Conservation (phyloP, 2,113 vertebrate species). For the Calypte anna region DNA sequence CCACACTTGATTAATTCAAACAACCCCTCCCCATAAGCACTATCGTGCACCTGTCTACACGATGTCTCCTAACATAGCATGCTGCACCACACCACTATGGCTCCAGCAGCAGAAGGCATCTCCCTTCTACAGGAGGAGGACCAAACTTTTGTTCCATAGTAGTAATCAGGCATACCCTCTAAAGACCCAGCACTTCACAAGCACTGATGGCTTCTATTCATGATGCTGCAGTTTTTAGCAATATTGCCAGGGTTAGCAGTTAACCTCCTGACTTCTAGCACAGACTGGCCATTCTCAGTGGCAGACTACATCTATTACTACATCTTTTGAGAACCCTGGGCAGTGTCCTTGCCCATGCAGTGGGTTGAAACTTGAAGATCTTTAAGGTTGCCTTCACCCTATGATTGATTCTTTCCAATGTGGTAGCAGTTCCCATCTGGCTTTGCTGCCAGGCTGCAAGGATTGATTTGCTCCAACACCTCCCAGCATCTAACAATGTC, state of each 20-base stretch:
- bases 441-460: neutral
- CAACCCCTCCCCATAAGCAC: neutral
- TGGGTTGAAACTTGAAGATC: too few relatives aligned
- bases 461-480: neutral
- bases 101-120: neutral
- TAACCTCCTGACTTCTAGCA: neutral
- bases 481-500: neutral
- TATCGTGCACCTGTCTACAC: neutral
- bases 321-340: neutral
- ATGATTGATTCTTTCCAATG: too few relatives aligned
- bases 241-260: fast-evolving
- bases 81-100: neutral
- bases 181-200: neutral
- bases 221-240: neutral
- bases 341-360: too few relatives aligned
- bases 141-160: neutral
- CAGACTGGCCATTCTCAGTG: fast-evolving
- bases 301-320: neutral
- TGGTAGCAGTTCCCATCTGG: neutral
- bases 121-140: neutral
- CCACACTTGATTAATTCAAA: neutral
- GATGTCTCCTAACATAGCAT: neutral
- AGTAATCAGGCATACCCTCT: neutral
- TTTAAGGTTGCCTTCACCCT: too few relatives aligned
- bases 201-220: fast-evolving